Evolutionary conservation across 2,113 vertebrate genomes (phyloP).

Genomic region (Nothocercus julius): DNA sequence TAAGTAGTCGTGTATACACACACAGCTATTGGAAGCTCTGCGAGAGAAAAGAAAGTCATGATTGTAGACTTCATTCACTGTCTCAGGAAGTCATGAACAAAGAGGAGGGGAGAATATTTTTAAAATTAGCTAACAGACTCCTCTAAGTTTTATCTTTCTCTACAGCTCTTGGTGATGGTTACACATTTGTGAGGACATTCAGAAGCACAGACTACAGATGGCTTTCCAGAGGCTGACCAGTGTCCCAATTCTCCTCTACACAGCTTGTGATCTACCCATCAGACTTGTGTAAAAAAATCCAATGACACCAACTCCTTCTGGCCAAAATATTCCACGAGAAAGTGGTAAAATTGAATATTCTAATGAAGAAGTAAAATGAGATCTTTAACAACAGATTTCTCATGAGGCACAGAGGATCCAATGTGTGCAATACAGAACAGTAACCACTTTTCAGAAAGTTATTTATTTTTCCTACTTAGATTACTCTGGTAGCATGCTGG

Average conservation of each 20-base stretch:
- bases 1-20: background rate
- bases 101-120: background rate
- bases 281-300: background rate
- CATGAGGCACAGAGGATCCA: background rate
- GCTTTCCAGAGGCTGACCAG: background rate
- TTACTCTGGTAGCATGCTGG: background rate
- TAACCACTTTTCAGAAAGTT: background rate
- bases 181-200: background rate
- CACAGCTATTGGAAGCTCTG: background rate
- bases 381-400: background rate
- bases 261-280: accelerated
- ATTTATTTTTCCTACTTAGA: background rate
- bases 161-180: background rate
- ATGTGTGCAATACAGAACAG: background rate
- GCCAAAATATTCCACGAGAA: background rate
- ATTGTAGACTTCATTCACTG: background rate
- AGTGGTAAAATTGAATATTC: background rate
- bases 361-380: background rate
- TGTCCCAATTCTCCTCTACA: background rate
- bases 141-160: background rate
- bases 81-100: background rate
- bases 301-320: background rate
- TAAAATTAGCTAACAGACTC: background rate
- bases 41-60: background rate
- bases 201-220: background rate